Evolutionary conservation across 2,113 vertebrate genomes (phyloP).

Genomic region (Meriones unguiculatus): DNA sequence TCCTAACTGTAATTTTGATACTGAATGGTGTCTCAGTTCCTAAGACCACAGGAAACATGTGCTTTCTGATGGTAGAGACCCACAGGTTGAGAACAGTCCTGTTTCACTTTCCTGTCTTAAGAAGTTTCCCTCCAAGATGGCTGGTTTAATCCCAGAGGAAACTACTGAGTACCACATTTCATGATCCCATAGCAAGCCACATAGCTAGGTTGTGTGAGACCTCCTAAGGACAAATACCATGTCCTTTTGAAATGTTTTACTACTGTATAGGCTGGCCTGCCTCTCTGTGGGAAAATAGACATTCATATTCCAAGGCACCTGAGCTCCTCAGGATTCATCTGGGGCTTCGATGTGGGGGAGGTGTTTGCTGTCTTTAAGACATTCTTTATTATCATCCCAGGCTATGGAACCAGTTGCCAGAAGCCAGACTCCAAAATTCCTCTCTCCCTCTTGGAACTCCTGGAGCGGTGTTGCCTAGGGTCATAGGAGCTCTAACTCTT

Average conservation of each 20-base stretch:
- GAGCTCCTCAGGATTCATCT: neutral
- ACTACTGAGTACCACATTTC: neutral
- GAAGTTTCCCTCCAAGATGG: neutral
- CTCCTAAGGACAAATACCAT: neutral
- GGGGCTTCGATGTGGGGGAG: neutral
- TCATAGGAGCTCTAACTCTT: neutral
- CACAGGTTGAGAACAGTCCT: neutral
- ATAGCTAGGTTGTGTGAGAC: neutral
- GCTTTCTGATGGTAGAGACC: neutral
- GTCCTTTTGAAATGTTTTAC: neutral
- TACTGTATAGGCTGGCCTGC: neutral
- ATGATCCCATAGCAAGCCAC: neutral
- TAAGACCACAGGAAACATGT: neutral
- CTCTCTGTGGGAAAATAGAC: neutral
- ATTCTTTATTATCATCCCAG: neutral
- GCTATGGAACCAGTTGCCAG: neutral
- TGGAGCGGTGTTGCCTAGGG: neutral
- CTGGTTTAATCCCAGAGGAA: neutral
- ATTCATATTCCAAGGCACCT: neutral
- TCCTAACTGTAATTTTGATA: neutral
- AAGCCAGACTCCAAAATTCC: constrained; percentile 6
- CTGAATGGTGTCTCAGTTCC: neutral
- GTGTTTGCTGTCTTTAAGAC: neutral
- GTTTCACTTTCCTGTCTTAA: neutral
- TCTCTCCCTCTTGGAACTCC: neutral